Evolutionary conservation across 2,888 invertebrate species (phyloP).

Genomic region (Trachelus tabidus): DNA sequence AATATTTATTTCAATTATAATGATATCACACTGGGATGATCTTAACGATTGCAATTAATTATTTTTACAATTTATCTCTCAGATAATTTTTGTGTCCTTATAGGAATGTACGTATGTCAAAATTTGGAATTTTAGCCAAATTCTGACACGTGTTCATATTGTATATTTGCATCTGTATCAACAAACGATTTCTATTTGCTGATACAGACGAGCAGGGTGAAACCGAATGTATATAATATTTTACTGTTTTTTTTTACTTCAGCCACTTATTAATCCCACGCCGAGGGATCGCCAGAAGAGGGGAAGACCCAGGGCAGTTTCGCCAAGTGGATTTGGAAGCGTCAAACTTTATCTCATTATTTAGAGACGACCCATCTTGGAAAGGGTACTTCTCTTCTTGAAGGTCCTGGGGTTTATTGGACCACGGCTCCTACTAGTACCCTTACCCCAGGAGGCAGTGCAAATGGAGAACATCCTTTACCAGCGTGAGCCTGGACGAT

Average conservation of each 20-base stretch:
- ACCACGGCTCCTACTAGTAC: neutral
- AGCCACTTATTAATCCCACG: neutral
- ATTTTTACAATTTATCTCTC: neutral
- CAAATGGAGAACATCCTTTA: neutral
- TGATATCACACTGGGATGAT: neutral
- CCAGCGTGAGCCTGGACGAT: neutral
- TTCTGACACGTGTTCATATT: neutral
- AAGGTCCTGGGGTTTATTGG: neutral
- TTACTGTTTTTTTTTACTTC: neutral
- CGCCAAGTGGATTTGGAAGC: conserved; percentile 16
- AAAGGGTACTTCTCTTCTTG: neutral
- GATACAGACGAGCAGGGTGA: neutral
- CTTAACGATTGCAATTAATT: neutral
- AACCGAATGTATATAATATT: neutral
- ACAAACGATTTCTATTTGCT: neutral
- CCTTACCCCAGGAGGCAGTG: neutral
- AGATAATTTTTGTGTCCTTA: too few species aligned
- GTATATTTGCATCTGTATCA: neutral
- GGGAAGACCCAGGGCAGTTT: neutral
- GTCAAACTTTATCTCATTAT: conserved; percentile 20
- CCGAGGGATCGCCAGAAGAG: neutral
- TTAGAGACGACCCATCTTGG: conserved; percentile 6
- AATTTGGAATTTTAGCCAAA: neutral
- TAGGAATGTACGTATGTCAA: neutral
- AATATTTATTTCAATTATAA: neutral